Base-by-base conservation (phyloP, 2,797 vertebrate genomes). In the Eupleurogrammus muticus region DNA sequence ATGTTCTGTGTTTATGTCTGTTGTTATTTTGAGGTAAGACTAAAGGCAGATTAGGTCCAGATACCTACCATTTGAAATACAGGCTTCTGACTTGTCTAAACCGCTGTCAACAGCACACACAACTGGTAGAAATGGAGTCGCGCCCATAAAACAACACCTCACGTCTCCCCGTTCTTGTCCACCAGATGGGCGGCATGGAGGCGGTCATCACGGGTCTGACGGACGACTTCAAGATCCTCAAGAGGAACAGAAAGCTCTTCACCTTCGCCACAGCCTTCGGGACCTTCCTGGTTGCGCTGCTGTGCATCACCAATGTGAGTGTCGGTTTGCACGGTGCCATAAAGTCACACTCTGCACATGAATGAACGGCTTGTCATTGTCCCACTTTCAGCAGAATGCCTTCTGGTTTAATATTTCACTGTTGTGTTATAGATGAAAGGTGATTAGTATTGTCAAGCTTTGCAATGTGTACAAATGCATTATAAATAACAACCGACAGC, bases 171-270 rank as follows among this genome's bases (percentile, higher is more conserved):
- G 40, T 77, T 64, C 81, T 21, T 68, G 35, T 78, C 55, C 38
- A 16, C 35, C 87, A 99, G 98, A 99, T 99, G 98, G 98, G 98
- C 0, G 98, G 98, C 53, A 99, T 99, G 98, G 98, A 99, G 77
- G 98, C 98, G 0, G 95, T 99, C 70, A 95, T 99, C 92, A 99
- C 98, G 0, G 98, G 98, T 51, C 91, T 99, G 59, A 92, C 96
- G 0, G 98, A 99, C 23, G 98, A 99, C 84, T 98, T 97, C 82
- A 96, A 95, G 82, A 90, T 98, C 75, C 94, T 99, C 47, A 99
- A 97, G 89, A 95, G 94, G 80, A 95, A 99, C 58, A 94, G 98
- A 80, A 99, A 99, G 59, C 64, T 97, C 59, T 98, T 99, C 91
- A 99, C 97, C 0, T 96, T 99, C 5, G 89, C 87, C 9, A 96